Base-by-base conservation (phyloP, 2,113 vertebrate genomes). In the Myrmophylax atrothorax region DNA sequence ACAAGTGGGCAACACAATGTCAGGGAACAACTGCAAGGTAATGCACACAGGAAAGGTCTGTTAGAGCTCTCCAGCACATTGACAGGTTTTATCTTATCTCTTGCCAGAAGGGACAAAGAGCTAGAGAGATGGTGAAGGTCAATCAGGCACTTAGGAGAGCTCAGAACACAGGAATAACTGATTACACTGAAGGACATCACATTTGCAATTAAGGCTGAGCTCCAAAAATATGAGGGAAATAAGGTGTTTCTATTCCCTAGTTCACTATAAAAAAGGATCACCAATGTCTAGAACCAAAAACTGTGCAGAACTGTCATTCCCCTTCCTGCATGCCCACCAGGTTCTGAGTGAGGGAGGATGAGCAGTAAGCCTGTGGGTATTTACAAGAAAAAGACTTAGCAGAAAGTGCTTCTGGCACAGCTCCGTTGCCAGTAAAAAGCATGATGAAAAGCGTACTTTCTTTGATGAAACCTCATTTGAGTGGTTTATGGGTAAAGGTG, bases 71-170 rank as follows among this genome's bases (percentile, higher is more conserved):
- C 79, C 67, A 83, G 70, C 87, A 93, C 90, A 88, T 80, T 91
- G 85, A 88, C 82, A 55, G 69, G 78, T 50, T 94, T 93, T 97
- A 94, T 94, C 94, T 96, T 95, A 96, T 95, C 96, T 96, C 47
- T 92, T 86, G 72, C 82, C 47, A 64, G 90, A 85, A 95, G 33
- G 68, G 90, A 96, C 92, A 87, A 93, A 93, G 87, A 95, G 35
- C 89, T 91, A 63, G 46, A 88, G 78, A 75, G 79, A 95, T 50
- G 62, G 79, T 53, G 79, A 95, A 93, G 91, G 91, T 96, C 93
- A 96, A 2, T 88, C 90, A 47, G 47, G 47, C 75, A 63, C 63
- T 90, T 55, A 73, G 46, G 46, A 83, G 55, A 90, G 47, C 87
- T 84, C 75, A 26, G 82, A 90, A 77, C 31, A 88, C 83, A 85